Conservation (phyloP, 92 coral and sea anemone genomes). For the Epizoanthus stellaris region DNA sequence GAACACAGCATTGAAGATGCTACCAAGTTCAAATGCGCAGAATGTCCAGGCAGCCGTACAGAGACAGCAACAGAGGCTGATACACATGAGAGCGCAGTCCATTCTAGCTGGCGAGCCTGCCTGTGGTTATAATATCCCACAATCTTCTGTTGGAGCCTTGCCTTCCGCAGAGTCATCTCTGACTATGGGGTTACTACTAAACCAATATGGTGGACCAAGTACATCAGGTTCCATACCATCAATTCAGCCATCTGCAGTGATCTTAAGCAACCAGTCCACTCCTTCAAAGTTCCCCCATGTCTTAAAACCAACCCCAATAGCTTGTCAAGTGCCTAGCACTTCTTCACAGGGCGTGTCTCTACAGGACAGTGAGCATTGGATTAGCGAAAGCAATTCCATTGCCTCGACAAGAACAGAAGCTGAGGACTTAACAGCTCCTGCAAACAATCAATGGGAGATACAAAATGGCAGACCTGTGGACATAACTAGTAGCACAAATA, state of each 20-base stretch:
- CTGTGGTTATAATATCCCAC: not conserved
- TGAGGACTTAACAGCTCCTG: no score
- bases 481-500: no score
- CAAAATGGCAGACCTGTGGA: no score
- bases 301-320: no score
- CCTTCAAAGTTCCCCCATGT: not conserved
- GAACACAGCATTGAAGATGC: not conserved
- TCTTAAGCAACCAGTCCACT: not conserved
- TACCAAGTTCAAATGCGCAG: not conserved
- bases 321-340: no score
- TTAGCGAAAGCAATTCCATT: no score
- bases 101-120: not conserved
- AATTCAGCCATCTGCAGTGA: not conserved
- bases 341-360: no score
- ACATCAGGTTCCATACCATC: not conserved
- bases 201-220: not conserved
- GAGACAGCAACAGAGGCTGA: conserved; percentile 12
- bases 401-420: no score
- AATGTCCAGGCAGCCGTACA: not conserved
- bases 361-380: no score
- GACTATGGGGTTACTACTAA: conserved; percentile 1
- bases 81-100: conserved; percentile 2
- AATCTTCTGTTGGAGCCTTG: not conserved
- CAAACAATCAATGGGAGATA: no score
- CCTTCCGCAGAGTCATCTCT: not conserved